Evolutionary conservation across 37 sponge, comb jelly and placozoan species (phyloP), one percentile per base, ranked within the genome.

Genomic region (Amphimedon queenslandica): DNA sequence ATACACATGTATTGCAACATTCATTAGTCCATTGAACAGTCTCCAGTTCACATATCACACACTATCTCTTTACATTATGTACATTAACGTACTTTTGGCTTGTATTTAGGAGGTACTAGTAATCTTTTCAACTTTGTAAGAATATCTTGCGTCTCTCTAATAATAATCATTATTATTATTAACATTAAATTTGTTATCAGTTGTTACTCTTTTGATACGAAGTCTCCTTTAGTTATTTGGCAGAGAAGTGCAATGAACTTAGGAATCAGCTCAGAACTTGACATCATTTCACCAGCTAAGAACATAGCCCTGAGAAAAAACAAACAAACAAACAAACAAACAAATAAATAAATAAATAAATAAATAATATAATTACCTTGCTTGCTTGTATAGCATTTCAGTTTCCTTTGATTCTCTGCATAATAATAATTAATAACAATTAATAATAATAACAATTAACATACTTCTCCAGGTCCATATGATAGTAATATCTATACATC

Each of bases 401-500:
- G 74, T 57, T 70, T 78, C 82, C 1, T 30, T 39, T 37, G 89
- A 88, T 10, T 70, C 73, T 35, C 80, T 78, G 67, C 32, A 24
- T 24, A 29, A 29, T 10, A 23, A 29, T 24, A 29, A 63, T 10
- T 63, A 30, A 63, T 11, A 29, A 21, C 10, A 21, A 21, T 63
- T 21, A 30, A 21, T 63, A 30, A 30, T 35, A 8, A 6, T 66
- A 24, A 10, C 13, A 47, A 13, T n/a, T 30, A 33, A 31, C 18
- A 28, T 56, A 82, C 79, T 77, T 82, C 29, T 85, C 69, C 42
- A 87, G 68, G 1, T 80, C 65, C 75, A 83, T 83, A 76, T 94
- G 76, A 67, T 94, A 94, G 77, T 76, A 84, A 43, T 70, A 94
- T 63, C 95, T 71, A 77, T 83, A 90, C 90, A 90, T 94, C 36